Evolutionary conservation across 2,797 vertebrate genomes (phyloP).

Genomic region (Megaceryle alcyon): DNA sequence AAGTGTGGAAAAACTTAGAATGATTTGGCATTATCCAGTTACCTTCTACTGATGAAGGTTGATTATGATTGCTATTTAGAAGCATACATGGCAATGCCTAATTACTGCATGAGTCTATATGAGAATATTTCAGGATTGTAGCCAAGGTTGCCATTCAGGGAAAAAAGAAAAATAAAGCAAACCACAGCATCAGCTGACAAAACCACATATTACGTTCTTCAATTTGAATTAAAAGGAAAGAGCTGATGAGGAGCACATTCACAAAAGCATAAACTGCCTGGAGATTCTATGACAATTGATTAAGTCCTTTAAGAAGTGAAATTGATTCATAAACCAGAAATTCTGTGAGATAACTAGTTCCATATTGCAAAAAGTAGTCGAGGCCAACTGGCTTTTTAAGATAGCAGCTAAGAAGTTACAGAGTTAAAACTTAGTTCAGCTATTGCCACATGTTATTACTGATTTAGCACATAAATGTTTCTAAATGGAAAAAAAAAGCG

Average conservation of each 20-base stretch:
- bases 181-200: not conserved
- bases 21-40: not conserved
- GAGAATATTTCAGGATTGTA: not conserved
- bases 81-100: not conserved
- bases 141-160: not conserved
- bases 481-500: not conserved
- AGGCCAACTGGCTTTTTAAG: not conserved
- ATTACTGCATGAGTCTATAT: not conserved
- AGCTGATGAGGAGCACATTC: not conserved
- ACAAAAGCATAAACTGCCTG: not conserved
- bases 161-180: not conserved
- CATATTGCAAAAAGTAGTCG: not conserved
- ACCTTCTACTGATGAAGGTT: not conserved
- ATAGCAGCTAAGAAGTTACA: not conserved
- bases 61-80: not conserved
- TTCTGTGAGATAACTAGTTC: not conserved
- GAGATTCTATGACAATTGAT: not conserved
- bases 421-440: not conserved
- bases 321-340: not conserved
- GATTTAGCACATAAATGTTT: not conserved
- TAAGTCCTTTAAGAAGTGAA: not conserved
- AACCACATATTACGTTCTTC: not conserved
- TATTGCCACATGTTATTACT: not conserved
- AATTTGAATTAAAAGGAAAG: slow-evolving; percentile 11
- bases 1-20: not conserved